These are phyloP conservation scores for Orthosia gothica DNA, from an alignment of 2,888 invertebrate genomes.

Conservation along the genomic window DNA sequence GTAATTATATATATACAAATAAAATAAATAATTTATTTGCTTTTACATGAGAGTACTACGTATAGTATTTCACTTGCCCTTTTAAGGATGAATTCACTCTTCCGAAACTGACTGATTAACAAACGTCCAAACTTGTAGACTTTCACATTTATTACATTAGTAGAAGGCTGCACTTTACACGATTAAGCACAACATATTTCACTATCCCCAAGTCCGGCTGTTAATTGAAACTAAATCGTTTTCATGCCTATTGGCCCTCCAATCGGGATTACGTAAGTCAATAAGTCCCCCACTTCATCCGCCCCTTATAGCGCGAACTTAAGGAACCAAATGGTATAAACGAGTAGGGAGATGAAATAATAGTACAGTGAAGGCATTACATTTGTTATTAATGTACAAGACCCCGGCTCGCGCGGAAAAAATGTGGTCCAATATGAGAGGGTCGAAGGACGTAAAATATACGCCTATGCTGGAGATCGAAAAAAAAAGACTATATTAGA, in stretches of 20 bases:
- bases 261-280: constrained; percentile 68
- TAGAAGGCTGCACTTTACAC: background rate
- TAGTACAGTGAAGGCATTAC: constrained; percentile 65
- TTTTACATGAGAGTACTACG: no score
- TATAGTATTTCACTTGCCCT: no score
- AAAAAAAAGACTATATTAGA: constrained; percentile 51
- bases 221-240: constrained; percentile 71
- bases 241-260: constrained; percentile 71
- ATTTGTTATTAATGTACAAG: constrained; percentile 69
- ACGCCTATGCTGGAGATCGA: constrained; percentile 30
- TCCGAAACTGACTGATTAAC: no score
- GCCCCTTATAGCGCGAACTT: constrained; percentile 64
- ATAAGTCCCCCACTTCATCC: constrained; percentile 68
- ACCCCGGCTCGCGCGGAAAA: constrained; percentile 51
- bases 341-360: constrained; percentile 62
- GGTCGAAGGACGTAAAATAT: constrained; percentile 58
- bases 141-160: no score
- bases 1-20: no score
- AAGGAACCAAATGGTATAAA: constrained; percentile 59
- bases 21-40: no score
- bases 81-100: no score
- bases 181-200: constrained; percentile 16
- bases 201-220: constrained; percentile 58
- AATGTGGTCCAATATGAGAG: constrained; percentile 67
- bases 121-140: no score